phyloP scores from a whole-genome alignment of 2,113 vertebrate species.

The Sus scrofa region DNA sequence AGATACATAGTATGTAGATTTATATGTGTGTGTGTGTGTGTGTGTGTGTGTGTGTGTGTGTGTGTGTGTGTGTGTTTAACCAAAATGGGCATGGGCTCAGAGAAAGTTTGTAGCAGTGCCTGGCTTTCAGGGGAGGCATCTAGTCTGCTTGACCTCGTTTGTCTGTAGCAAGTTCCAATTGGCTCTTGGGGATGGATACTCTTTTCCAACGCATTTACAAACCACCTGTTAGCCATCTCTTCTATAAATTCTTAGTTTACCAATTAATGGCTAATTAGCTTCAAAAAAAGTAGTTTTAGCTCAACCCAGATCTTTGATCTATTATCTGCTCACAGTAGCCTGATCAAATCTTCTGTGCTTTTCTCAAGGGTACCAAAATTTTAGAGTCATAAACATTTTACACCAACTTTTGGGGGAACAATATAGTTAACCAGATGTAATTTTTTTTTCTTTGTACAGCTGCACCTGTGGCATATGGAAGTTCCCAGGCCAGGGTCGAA shows the following conservation, averaged over 20 bases:
- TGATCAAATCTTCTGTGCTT: background rate
- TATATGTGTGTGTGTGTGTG: too few relatives aligned
- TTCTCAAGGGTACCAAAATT: background rate
- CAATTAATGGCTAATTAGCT: background rate
- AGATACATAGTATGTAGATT: too few relatives aligned
- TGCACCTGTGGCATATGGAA: too few relatives aligned
- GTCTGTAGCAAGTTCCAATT: too few relatives aligned
- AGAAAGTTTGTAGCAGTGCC: background rate
- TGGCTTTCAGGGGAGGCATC: rapidly evolving
- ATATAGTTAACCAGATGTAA: background rate
- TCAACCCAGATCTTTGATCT: background rate
- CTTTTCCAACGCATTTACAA: background rate
- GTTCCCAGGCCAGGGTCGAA: too few relatives aligned
- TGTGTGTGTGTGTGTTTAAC: background rate
- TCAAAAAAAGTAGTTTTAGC: background rate
- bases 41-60: too few relatives aligned
- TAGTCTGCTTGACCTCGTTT: rapidly evolving
- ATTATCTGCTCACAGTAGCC: background rate
- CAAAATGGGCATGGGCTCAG: background rate
- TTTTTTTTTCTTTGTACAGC: too few relatives aligned
- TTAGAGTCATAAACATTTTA: background rate
- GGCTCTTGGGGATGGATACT: background rate
- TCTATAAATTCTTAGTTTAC: background rate
- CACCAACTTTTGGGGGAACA: background rate
- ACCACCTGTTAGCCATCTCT: background rate